Conservation (phyloP, 2,113 vertebrate species). For the Rostratula benghalensis region DNA sequence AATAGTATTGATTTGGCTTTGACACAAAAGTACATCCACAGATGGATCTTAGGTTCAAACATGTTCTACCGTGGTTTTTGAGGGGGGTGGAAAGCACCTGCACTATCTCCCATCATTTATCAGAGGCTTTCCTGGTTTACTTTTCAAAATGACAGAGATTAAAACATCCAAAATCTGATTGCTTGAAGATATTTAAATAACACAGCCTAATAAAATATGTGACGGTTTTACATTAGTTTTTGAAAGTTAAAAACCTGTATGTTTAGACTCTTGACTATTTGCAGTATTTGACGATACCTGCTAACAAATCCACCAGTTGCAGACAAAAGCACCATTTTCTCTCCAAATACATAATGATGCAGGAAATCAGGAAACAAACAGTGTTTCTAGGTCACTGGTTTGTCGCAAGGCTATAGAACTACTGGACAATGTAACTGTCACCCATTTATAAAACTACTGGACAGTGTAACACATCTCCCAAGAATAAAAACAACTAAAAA, state of each 20-base stretch:
- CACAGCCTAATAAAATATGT: not conserved
- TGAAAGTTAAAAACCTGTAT: not conserved
- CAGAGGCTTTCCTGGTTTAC: conserved; percentile 20
- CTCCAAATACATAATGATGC: conserved; percentile 10
- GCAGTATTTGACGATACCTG: not conserved
- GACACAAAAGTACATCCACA: conserved; percentile 28
- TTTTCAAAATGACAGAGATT: not conserved
- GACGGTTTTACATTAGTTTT: not conserved
- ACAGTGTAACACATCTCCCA: not conserved
- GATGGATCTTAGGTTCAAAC: conserved; percentile 25
- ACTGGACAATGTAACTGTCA: conserved; percentile 34
- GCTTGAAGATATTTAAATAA: not conserved
- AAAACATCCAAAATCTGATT: not conserved
- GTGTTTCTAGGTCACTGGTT: not conserved
- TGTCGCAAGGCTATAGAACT: conserved; percentile 38
- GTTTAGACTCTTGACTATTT: conserved; percentile 27
- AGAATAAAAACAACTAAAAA: not conserved
- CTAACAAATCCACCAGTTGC: not conserved
- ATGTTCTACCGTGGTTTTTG: not conserved
- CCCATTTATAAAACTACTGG: not conserved
- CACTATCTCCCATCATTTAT: conserved; percentile 18
- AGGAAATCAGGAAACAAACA: conserved; percentile 40
- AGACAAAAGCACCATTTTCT: conserved; percentile 30
- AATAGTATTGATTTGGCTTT: not conserved
- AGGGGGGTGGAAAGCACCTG: not conserved